A percentile compares a stretch with the other conserved stretches of the same genome.
Evolutionary conservation across 2,888 invertebrate genomes (phyloP).

Genomic region (Ormyrus pomaceus): DNA sequence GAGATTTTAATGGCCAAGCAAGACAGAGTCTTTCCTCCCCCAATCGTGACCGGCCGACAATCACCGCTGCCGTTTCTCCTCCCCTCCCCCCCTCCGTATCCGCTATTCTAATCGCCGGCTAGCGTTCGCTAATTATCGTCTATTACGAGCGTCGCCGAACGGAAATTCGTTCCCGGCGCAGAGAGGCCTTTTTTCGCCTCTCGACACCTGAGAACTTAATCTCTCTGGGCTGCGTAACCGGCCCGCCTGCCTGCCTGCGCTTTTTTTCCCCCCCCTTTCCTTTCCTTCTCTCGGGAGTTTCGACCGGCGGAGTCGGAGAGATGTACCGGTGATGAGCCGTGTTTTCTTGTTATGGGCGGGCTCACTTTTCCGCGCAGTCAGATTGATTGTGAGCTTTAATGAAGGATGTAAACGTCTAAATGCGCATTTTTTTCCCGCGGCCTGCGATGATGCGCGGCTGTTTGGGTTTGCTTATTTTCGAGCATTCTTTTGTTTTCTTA

Average conservation of each 20-base stretch:
- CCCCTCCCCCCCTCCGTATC: not conserved
- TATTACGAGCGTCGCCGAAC: conserved; percentile 50
- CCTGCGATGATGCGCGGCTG: not conserved
- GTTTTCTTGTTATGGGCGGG: not conserved
- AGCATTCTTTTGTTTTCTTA: no score
- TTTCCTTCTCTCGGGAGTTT: not conserved
- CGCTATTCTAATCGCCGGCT: conserved; percentile 56
- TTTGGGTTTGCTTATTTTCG: no score
- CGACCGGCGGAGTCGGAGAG: not conserved
- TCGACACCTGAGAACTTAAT: conserved; percentile 51
- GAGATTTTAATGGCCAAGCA: conserved; percentile 50
- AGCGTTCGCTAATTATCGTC: conserved; percentile 56
- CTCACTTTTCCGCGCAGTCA: conserved; percentile 11
- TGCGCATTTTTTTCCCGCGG: conserved; percentile 8
- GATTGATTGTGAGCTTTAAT: conserved; percentile 34
- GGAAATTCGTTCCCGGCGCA: conserved; percentile 47
- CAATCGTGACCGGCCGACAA: conserved; percentile 57
- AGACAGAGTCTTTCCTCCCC: conserved; percentile 41
- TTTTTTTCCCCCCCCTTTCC: not conserved
- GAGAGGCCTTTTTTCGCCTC: conserved; percentile 1
- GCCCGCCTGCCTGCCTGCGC: not conserved
- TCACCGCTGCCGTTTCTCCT: conserved; percentile 35
- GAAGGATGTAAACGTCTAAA: conserved; percentile 19
- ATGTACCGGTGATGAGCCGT: conserved; percentile 10
- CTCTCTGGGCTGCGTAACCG: conserved; percentile 23